Base-by-base conservation (phyloP, 2,113 vertebrate species). In the Aramus guarauna region DNA sequence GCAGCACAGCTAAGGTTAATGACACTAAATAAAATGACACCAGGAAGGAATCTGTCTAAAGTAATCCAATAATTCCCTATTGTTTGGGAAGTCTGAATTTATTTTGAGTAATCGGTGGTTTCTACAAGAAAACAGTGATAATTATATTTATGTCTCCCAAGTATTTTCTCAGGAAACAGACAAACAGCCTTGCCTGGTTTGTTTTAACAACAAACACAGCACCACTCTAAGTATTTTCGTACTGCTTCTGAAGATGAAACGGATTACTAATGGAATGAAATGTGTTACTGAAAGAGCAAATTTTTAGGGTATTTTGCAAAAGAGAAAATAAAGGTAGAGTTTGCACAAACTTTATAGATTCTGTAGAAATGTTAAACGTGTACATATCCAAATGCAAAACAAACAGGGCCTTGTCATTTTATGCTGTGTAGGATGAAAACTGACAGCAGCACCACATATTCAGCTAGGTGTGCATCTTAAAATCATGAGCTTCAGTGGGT, bases 141-240 rank as follows among this genome's bases (percentile, higher is more conserved):
- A 82, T 94, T 93, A 20, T 68, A 72, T 92, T 92, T 96, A 91
- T 55, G 72, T 76, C 19, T 94, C 74, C 9, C 19, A 91, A 89
- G 63, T 89, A 80, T 79, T 95, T 91, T 96, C 64, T 92, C 87
- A 88, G 69, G 64, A 87, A 87, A 78, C 26, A 88, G 34, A 32
- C 50, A 43, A 86, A 90, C 10, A 78, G 37, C 22, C 47, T 94
- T 71, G 20, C 18, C 68, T 84, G 7, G 26, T 88, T 88, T 80
- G 24, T 73, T 94, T 79, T 76, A 80, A 77, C 55, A 62, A 19
- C 30, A 59, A 71, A 39, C 6, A 75, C 2, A 56, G 60, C n/a
- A 52, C 15, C 14, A 34, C 20, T 66, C 0, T n/a, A 69, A 88
- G 20, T 50, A 80, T 60, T 94, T 83, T 95, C 20, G 66, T 58